Conservation (phyloP, 2,797 vertebrate genomes). For the Anguilla anguilla region DNA sequence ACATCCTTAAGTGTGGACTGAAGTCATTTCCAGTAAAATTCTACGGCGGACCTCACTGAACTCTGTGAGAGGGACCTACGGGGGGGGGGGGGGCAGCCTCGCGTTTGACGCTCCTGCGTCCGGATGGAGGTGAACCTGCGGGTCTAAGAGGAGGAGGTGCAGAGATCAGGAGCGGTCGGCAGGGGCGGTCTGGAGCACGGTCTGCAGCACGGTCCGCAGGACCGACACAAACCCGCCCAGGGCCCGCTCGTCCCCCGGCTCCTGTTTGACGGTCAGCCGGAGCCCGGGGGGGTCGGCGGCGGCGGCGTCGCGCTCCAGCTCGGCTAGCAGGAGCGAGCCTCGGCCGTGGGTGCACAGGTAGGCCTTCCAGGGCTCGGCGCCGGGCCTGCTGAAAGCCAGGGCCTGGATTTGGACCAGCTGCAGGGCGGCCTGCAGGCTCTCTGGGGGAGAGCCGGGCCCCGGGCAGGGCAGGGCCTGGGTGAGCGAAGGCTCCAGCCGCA, state of each 20-base stretch:
- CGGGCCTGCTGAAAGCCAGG: conserved; percentile 83
- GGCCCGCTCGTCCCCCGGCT: conserved; percentile 61
- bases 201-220: conserved; percentile 74
- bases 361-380: conserved; percentile 84
- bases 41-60: not conserved
- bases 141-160: not conserved
- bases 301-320: conserved; percentile 71
- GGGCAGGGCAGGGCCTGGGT: conserved; percentile 65
- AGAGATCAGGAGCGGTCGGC: conserved; percentile 20
- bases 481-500: conserved; percentile 64
- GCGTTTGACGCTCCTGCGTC: not conserved
- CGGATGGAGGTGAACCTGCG: not conserved
- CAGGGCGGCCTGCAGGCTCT: conserved; percentile 83
- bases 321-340: conserved; percentile 78
- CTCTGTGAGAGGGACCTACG: not conserved
- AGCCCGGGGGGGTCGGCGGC: conserved; percentile 53
- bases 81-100: too few species aligned
- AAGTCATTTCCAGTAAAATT: too few species aligned
- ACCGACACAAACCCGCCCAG: conserved; percentile 72
- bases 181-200: not conserved
- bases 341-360: conserved; percentile 82
- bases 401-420: conserved; percentile 89
- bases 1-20: too few species aligned
- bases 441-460: conserved; percentile 62
- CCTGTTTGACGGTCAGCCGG: conserved; percentile 78